Conservation (phyloP, 2,113 vertebrate species). For the Cyanocitta stelleri region DNA sequence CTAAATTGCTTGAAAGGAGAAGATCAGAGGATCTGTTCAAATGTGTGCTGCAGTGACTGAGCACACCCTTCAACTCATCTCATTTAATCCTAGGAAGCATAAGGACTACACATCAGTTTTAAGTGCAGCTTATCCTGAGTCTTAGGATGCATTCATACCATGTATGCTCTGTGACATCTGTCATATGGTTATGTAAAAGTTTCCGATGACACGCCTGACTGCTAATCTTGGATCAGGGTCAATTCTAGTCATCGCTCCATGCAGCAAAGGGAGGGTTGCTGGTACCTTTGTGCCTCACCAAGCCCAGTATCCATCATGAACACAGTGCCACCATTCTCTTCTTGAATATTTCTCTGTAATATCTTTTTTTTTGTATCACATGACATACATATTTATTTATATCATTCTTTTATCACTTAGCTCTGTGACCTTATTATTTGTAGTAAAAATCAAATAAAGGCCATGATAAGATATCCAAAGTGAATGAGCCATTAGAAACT, state of each 20-base stretch:
- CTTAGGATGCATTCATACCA: neutral
- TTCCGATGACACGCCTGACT: neutral
- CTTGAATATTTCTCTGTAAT: neutral
- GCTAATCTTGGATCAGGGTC: neutral
- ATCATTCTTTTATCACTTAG: neutral
- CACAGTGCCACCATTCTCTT: accelerated
- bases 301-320: neutral
- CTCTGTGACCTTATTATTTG: neutral
- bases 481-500: neutral
- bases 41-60: neutral
- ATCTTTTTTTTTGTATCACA: accelerated
- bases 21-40: neutral
- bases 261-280: neutral
- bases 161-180: conserved; percentile 13
- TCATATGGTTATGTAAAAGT: neutral
- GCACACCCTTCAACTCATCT: neutral
- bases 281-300: neutral
- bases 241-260: neutral
- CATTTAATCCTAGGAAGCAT: neutral
- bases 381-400: neutral
- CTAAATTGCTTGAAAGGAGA: neutral
- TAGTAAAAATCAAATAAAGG: neutral
- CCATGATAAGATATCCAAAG: neutral
- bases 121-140: conserved; percentile 6
- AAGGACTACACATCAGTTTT: neutral